phyloP scores from a whole-genome alignment of 2,797 vertebrate species.

The Ateles fusciceps region DNA sequence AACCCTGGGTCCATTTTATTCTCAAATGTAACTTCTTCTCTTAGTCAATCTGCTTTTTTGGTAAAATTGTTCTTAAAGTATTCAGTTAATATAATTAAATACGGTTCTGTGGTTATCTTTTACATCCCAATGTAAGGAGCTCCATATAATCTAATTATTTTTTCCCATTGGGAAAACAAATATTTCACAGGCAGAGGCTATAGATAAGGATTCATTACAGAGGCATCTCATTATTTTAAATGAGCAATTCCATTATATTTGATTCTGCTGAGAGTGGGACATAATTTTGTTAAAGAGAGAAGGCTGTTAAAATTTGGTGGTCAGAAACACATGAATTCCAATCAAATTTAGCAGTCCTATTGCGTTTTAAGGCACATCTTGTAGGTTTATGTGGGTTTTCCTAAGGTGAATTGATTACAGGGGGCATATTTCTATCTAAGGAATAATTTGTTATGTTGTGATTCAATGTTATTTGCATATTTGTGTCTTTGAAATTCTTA shows the following conservation, averaged over 20 bases:
- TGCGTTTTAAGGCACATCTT: slow-evolving; percentile 58
- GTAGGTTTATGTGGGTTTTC: neutral
- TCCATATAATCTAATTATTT: slow-evolving; percentile 81
- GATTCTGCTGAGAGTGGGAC: slow-evolving; percentile 74
- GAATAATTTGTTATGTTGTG: neutral
- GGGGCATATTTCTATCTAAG: neutral
- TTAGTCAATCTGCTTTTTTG: slow-evolving; percentile 12
- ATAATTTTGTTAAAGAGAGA: slow-evolving; percentile 73
- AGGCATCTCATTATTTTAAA: slow-evolving; percentile 86
- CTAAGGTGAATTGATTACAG: neutral
- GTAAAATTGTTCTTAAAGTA: slow-evolving; percentile 45
- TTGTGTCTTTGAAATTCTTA: neutral
- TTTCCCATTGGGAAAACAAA: slow-evolving; percentile 82
- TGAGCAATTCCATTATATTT: slow-evolving; percentile 83
- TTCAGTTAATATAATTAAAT: slow-evolving; percentile 76
- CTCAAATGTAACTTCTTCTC: slow-evolving; percentile 1
- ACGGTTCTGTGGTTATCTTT: slow-evolving; percentile 74
- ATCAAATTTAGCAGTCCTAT: slow-evolving; percentile 60
- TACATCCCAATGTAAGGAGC: slow-evolving; percentile 71
- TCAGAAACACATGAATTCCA: slow-evolving; percentile 64
- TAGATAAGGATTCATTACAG: slow-evolving; percentile 83
- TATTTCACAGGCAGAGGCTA: slow-evolving; percentile 76
- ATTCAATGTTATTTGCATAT: neutral
- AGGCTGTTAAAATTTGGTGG: slow-evolving; percentile 78
- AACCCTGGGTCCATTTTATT: slow-evolving; percentile 12